Evolutionary conservation across 2,888 invertebrate genomes (phyloP).

Genomic region (Drosophila ochracea): DNA sequence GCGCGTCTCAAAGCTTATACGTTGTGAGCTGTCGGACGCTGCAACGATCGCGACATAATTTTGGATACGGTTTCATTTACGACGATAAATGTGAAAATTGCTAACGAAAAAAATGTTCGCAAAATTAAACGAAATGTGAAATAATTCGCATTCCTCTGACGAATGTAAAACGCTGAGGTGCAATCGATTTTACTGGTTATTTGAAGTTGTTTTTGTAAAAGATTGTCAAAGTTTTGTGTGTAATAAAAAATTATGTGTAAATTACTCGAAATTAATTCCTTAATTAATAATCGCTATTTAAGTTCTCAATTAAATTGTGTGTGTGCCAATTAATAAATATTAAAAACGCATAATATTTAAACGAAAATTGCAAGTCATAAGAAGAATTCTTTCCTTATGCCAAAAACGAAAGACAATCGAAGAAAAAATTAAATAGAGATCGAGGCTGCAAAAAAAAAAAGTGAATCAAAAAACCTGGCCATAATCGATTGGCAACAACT

Average conservation of each 20-base stretch:
- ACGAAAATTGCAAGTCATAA: constrained; percentile 2
- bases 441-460: constrained; percentile 1
- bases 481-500: constrained; percentile 48
- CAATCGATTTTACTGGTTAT: constrained; percentile 23
- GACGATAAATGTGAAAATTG: constrained; percentile 27
- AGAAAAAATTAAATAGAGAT: constrained; percentile 4
- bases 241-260: neutral
- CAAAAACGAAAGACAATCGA: constrained; percentile 9
- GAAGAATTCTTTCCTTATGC: constrained; percentile 3
- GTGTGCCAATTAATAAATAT: neutral
- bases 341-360: constrained; percentile 4
- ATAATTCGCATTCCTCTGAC: constrained; percentile 3
- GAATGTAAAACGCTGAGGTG: constrained; percentile 16
- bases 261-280: neutral
- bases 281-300: neutral
- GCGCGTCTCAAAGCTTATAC: constrained; percentile 76
- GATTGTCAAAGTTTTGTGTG: neutral
- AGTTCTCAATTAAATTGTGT: constrained; percentile 1
- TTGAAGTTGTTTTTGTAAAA: constrained; percentile 5
- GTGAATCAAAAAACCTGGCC: constrained; percentile 27
- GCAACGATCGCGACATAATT: constrained; percentile 46
- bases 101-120: constrained; percentile 35
- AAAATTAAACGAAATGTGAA: constrained; percentile 49
- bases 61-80: constrained; percentile 54
- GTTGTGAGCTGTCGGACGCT: constrained; percentile 31